These are phyloP conservation scores for Cynocephalus volans DNA, from an alignment of 2,113 vertebrate genomes.

Conservation along the genomic window DNA sequence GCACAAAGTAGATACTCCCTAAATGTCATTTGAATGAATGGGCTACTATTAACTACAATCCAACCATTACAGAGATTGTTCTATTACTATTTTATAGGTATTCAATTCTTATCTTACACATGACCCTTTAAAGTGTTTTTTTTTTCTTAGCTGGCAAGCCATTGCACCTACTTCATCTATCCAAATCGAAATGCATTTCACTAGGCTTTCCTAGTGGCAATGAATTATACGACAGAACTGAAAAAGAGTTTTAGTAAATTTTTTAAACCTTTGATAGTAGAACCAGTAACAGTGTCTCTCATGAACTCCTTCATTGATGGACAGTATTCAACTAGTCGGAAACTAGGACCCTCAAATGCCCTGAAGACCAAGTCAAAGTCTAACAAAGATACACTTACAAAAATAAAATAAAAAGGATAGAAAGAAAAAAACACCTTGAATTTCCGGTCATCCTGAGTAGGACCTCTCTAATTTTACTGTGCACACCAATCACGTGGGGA, in stretches of 20 bases:
- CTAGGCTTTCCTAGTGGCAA: slow-evolving; percentile 77
- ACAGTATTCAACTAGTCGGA: slow-evolving; percentile 48
- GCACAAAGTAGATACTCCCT: not conserved
- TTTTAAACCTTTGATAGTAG: slow-evolving; percentile 70
- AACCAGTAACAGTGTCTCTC: slow-evolving; percentile 81
- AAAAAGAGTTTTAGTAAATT: slow-evolving; percentile 69
- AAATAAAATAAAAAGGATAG: slow-evolving; percentile 53
- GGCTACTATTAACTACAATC: not conserved
- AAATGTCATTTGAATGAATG: slow-evolving; percentile 14
- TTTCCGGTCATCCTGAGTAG: no score
- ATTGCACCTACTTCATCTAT: slow-evolving; percentile 71
- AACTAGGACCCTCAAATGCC: slow-evolving; percentile 74
- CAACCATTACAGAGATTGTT: not conserved
- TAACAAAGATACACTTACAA: slow-evolving; percentile 69
- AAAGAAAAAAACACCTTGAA: not conserved
- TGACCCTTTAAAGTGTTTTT: not conserved
- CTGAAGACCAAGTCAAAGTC: not conserved
- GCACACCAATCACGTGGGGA: no score
- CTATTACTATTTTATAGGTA: not conserved
- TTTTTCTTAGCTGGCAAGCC: not conserved
- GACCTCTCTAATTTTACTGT: no score
- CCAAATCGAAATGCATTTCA: slow-evolving; percentile 68
- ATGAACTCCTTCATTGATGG: slow-evolving; percentile 74
- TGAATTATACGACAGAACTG: not conserved
- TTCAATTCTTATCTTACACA: slow-evolving; percentile 11